Evolutionary conservation across 1,140 invertebrate genomes (phyloP).

Genomic region (honey bee (Apis mellifera)): DNA sequence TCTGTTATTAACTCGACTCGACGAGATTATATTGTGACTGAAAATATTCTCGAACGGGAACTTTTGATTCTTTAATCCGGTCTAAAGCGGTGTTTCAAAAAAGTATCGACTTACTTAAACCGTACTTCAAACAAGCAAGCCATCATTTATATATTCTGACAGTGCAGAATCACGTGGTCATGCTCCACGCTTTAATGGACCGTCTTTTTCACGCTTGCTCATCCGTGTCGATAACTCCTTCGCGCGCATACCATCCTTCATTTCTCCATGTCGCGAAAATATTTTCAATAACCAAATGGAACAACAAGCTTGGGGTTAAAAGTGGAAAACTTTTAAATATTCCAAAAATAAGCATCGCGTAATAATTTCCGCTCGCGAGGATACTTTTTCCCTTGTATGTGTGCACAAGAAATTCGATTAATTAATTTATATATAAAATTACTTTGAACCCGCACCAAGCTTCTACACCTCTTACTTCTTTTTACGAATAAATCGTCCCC

Average conservation of each 20-base stretch:
- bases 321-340: too few species aligned
- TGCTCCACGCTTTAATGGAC: background rate
- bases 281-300: background rate
- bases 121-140: background rate
- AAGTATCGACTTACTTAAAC: background rate
- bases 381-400: too few species aligned
- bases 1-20: too few species aligned
- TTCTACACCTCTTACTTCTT: background rate
- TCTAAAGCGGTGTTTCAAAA: too few species aligned
- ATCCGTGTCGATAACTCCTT: background rate
- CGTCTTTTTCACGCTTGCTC: background rate
- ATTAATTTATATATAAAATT: too few species aligned
- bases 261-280: background rate
- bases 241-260: background rate
- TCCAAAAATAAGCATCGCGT: too few species aligned
- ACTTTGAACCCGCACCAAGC: too few species aligned
- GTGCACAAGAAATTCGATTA: too few species aligned
- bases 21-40: too few species aligned
- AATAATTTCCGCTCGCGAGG: too few species aligned
- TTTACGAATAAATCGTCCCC: background rate
- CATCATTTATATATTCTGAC: conserved; percentile 33
- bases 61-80: too few species aligned
- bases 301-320: background rate
- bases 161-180: conserved; percentile 1
- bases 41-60: too few species aligned